These are phyloP conservation scores for Pyrocoelia pectoralis DNA, from an alignment of 2,888 invertebrate species.

Conservation along the genomic window DNA sequence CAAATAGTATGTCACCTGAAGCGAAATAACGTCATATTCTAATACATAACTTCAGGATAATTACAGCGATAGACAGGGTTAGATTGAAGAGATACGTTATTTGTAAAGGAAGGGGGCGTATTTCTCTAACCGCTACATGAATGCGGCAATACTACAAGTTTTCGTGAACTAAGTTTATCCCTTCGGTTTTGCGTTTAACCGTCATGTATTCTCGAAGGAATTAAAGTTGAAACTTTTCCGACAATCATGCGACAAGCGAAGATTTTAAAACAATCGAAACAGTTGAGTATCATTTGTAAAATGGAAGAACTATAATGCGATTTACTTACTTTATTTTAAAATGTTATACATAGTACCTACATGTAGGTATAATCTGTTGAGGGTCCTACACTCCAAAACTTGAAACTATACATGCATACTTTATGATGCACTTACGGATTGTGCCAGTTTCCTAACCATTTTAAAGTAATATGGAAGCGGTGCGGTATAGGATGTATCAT, in stretches of 20 bases:
- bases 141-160: conserved; percentile 6
- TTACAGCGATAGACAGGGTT: too few relatives aligned
- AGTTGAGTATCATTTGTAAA: neutral
- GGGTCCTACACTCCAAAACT: conserved; percentile 8
- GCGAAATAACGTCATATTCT: too few relatives aligned
- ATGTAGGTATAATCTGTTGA: conserved; percentile 16
- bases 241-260: neutral
- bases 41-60: too few relatives aligned
- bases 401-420: conserved; percentile 27
- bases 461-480: conserved; percentile 12
- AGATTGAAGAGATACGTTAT: too few relatives aligned
- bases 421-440: conserved; percentile 30
- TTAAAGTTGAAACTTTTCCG: neutral
- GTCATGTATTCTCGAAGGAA: neutral
- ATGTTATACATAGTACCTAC: neutral
- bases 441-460: conserved; percentile 14
- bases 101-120: too few relatives aligned
- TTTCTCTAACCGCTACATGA: conserved; percentile 1
- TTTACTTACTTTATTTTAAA: too few relatives aligned
- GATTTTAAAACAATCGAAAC: neutral
- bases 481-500: too few relatives aligned
- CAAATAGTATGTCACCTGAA: too few relatives aligned
- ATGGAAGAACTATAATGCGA: too few relatives aligned
- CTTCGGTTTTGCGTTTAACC: neutral
- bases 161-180: conserved; percentile 3